Base-by-base conservation (phyloP, 1,140 invertebrate species). In the Trichogramma pretiosum region DNA sequence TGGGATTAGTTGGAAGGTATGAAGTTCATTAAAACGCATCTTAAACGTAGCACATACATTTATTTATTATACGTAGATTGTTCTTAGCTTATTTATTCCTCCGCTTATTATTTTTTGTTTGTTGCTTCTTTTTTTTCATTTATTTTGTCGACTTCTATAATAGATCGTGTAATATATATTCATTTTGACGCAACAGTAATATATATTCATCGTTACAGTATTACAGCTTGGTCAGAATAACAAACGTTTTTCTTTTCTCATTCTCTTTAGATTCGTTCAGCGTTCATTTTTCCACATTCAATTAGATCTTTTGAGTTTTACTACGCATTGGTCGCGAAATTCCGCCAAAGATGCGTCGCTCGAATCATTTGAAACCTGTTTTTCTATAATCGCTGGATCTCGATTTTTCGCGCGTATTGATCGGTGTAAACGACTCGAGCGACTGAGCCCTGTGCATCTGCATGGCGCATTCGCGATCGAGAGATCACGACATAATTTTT, bases 31-130 rank as follows among this genome's bases (percentile, higher is more conserved):
- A n/a, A n/a, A n/a, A n/a, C n/a, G n/a, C n/a, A n/a, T n/a, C n/a
- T n/a, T n/a, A n/a, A n/a, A n/a, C n/a, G n/a, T 65, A 70, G 64
- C 67, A 70, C 67, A 68, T 67, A 69, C 66, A 69, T 67, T 68
- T 63, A 71, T 69, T 67, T 69, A 69, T 69, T 66, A 71, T 70
- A 70, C 58, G 60, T 68, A 68, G 66, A 70, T 70, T 67, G 66
- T 70, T 69, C 66, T 64, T 68, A 70, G 68, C 67, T 69, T 71
- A 67, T 65, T 64, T 61, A 64, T 64, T 61, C 58, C 53, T 62
- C 62, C n/a, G n/a, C n/a, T n/a, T n/a, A n/a, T n/a, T n/a, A n/a
- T n/a, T n/a, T n/a, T n/a, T n/a, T n/a, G n/a, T n/a, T n/a, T n/a
- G n/a, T n/a, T n/a, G n/a, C n/a, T n/a, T n/a, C n/a, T 64, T 60